Evolutionary conservation across 2,888 invertebrate genomes (phyloP).

Genomic region (Cylloceria caligata): DNA sequence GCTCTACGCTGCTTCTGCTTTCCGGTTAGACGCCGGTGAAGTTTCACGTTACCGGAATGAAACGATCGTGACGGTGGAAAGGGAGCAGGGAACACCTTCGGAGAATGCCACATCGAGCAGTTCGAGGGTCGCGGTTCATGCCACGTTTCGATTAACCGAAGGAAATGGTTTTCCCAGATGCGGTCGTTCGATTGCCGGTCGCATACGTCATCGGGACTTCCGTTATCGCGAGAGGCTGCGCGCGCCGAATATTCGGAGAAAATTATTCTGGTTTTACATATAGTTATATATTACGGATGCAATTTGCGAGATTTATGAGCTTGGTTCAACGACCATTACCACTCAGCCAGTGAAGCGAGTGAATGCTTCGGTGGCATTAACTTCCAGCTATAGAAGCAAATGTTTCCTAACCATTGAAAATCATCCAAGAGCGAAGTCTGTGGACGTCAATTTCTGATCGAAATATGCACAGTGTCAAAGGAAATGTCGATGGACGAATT

Average conservation of each 20-base stretch:
- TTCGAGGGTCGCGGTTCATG: slow-evolving; percentile 55
- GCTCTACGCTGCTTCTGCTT: slow-evolving; percentile 66
- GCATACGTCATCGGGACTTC: slow-evolving; percentile 61
- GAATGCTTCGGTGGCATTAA: neutral
- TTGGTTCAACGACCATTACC: slow-evolving; percentile 17
- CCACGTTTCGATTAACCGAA: slow-evolving; percentile 81
- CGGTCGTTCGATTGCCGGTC: slow-evolving; percentile 78
- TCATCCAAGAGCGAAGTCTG: neutral
- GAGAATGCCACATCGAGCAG: slow-evolving; percentile 28
- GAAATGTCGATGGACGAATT: no score
- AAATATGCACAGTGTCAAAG: neutral
- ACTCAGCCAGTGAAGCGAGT: neutral
- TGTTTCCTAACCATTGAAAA: neutral
- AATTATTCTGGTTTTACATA: slow-evolving; percentile 32
- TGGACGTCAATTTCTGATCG: neutral
- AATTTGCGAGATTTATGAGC: slow-evolving; percentile 3
- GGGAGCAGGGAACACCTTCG: slow-evolving; percentile 22
- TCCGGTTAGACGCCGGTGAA: slow-evolving; percentile 65
- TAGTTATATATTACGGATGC: slow-evolving; percentile 35
- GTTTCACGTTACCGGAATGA: slow-evolving; percentile 50
- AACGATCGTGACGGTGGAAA: slow-evolving; percentile 41
- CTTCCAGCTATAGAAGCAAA: neutral
- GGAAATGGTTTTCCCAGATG: slow-evolving; percentile 82
- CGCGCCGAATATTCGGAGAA: slow-evolving; percentile 33
- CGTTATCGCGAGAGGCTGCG: slow-evolving; percentile 43